Evolutionary conservation across 2,113 vertebrate genomes (phyloP), one percentile per base, ranked within the genome.

Genomic region (Pelodiscus sinensis): DNA sequence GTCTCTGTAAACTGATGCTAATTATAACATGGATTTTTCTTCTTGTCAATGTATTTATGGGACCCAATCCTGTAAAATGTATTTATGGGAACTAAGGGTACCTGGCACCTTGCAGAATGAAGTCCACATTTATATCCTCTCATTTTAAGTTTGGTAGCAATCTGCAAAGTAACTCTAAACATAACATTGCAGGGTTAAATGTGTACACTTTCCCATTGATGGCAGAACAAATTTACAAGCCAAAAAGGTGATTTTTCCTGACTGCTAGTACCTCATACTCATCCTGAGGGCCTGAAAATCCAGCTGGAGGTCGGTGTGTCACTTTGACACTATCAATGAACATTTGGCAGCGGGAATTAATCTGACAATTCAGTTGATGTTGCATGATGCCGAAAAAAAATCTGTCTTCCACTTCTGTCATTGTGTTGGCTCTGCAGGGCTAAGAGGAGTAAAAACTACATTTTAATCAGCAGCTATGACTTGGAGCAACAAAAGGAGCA

Each of bases 401-500:
- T 87, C 85, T 16, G n/a, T 38, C 50, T 71, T 25, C 51, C 75
- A 79, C 78, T 86, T 10, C 54, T 79, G 21, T 78, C 92, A 44
- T 54, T 75, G 2, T 51, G 21, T 56, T 90, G 31, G 44, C 12
- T 79, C 68, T 82, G 85, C 7, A 90, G 86, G 35, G 29, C 56
- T 92, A 94, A 83, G 12, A 62, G 6, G 44, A 90, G 15, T 11
- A 78, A 83, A 82, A 92, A 18, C 6, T 87, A 75, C 13, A 52
- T 86, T 94, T 79, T 85, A 82, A 85, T 91, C 85, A 94, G 54
- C 9, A 95, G 24, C 35, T 90, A 79, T 52, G 79, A 83, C 80
- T 73, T 80, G 19, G 87, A 95, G 54, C 87, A 88, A 90, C 44
- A 60, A 78, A 87, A 51, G 91, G 54, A 94, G 6, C 27, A 83